phyloP scores from a whole-genome alignment of 2,888 invertebrate genomes.

The Tachystola acroxantha region DNA sequence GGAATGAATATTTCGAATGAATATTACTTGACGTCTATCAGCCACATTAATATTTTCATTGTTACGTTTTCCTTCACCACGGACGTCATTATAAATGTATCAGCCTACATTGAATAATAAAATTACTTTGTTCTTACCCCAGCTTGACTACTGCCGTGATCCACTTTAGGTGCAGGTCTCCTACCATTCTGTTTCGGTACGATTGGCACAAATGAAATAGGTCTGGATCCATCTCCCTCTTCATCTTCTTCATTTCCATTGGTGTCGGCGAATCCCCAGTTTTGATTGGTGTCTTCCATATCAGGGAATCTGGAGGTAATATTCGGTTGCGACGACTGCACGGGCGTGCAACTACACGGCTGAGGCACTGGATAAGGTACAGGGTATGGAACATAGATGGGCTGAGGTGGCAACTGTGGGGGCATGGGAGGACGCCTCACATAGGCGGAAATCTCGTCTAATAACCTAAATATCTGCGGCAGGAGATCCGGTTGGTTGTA shows the following conservation, averaged over 20 bases:
- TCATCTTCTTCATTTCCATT: constrained; percentile 22
- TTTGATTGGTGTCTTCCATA: constrained; percentile 47
- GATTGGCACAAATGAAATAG: constrained; percentile 49
- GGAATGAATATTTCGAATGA: too few species aligned
- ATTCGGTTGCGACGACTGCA: constrained; percentile 16
- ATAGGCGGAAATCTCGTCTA: constrained; percentile 48
- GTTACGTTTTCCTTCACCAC: not conserved
- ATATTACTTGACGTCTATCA: too few species aligned
- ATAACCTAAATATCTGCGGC: constrained; percentile 39
- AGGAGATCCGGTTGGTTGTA: constrained; percentile 39
- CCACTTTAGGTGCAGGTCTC: constrained; percentile 32
- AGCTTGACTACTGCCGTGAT: constrained; percentile 36
- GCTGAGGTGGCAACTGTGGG: constrained; percentile 42
- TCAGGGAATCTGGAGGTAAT: constrained; percentile 35
- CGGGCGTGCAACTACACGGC: constrained; percentile 26
- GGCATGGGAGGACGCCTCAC: constrained; percentile 33
- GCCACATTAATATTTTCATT: too few species aligned
- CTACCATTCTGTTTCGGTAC: constrained; percentile 22
- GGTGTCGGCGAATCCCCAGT: constrained; percentile 42
- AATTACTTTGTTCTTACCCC: constrained; percentile 19
- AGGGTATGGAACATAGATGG: constrained; percentile 55
- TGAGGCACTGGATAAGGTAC: constrained; percentile 39
- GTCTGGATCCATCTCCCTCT: constrained; percentile 41
- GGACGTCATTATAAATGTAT: not conserved
- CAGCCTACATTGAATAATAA: not conserved